Conservation (phyloP, 2,888 invertebrate genomes). For the Eudasyphora cyanicolor region DNA sequence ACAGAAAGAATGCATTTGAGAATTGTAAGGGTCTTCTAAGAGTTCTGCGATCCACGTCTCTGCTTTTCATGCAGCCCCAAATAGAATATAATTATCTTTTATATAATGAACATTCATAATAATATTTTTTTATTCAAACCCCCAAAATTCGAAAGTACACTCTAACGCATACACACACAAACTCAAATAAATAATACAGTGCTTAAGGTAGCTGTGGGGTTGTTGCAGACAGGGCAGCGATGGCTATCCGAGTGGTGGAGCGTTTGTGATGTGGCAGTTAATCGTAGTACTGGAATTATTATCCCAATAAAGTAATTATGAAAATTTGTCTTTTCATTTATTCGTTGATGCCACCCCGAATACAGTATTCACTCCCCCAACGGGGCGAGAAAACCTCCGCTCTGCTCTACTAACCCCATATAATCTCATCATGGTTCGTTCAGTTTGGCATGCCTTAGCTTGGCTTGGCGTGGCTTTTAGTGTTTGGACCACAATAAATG, state of each 20-base stretch:
- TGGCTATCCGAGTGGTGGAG: neutral
- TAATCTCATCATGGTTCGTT: constrained; percentile 15
- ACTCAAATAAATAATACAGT: neutral
- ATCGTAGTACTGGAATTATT: constrained; percentile 57
- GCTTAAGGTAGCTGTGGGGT: neutral
- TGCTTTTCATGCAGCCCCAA: neutral
- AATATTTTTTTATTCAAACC: constrained; percentile 24
- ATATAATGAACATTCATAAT: constrained; percentile 30
- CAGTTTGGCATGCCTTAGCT: neutral
- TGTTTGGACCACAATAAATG: constrained; percentile 26
- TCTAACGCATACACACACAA: neutral
- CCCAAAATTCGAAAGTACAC: neutral
- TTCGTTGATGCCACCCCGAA: constrained; percentile 26
- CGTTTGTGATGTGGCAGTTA: constrained; percentile 13
- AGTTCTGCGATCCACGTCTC: neutral
- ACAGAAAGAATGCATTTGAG: too few relatives aligned
- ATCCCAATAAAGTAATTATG: constrained; percentile 69
- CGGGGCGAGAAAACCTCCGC: neutral
- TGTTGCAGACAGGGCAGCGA: neutral
- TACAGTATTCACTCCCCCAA: constrained; percentile 7
- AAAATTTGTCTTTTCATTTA: constrained; percentile 67
- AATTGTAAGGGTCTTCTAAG: too few relatives aligned
- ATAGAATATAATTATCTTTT: constrained; percentile 38
- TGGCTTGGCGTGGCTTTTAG: constrained; percentile 11
- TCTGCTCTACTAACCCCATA: constrained; percentile 20